phyloP scores from a whole-genome alignment of 1,140 invertebrate genomes.

The Brevipalpus yothersi region DNA sequence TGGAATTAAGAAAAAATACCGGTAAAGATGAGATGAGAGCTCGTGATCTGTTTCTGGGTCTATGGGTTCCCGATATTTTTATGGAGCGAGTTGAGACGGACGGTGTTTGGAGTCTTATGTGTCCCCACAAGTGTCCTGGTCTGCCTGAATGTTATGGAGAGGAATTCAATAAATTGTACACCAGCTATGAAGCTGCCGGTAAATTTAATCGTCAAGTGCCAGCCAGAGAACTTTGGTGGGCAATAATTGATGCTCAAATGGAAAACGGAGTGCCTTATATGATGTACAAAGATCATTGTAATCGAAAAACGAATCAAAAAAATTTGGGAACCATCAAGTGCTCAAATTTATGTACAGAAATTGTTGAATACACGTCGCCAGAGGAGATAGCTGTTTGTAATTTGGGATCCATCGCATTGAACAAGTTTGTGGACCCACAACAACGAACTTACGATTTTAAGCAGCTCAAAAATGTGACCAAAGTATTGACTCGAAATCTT shows the following conservation, averaged over 20 bases:
- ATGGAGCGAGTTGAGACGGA: constrained; percentile 83
- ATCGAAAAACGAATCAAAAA: constrained; percentile 91
- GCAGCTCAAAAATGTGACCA: constrained; percentile 63
- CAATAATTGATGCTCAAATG: constrained; percentile 82
- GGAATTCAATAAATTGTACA: constrained; percentile 74
- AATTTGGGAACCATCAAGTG: constrained; percentile 97
- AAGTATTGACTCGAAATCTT: constrained; percentile 69
- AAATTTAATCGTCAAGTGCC: constrained; percentile 44
- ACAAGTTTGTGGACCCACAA: constrained; percentile 58
- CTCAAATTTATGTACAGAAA: constrained; percentile 94
- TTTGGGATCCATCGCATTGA: constrained; percentile 89
- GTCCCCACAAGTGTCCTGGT: constrained; percentile 74
- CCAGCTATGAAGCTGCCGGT: constrained; percentile 62
- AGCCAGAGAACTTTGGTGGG: constrained; percentile 75
- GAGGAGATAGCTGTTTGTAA: constrained; percentile 76
- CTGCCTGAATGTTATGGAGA: constrained; percentile 77
- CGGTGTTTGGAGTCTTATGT: constrained; percentile 83
- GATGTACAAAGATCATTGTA: constrained; percentile 93
- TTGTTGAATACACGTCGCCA: constrained; percentile 56
- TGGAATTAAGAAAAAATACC: constrained; percentile 80
- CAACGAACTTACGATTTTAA: constrained; percentile 59
- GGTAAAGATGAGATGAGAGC: constrained; percentile 78
- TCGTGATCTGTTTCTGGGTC: constrained; percentile 84
- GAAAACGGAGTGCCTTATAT: constrained; percentile 98
- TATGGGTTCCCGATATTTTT: constrained; percentile 98